Conservation (phyloP, 1,140 invertebrate genomes). For the Cydia fagiglandana region DNA sequence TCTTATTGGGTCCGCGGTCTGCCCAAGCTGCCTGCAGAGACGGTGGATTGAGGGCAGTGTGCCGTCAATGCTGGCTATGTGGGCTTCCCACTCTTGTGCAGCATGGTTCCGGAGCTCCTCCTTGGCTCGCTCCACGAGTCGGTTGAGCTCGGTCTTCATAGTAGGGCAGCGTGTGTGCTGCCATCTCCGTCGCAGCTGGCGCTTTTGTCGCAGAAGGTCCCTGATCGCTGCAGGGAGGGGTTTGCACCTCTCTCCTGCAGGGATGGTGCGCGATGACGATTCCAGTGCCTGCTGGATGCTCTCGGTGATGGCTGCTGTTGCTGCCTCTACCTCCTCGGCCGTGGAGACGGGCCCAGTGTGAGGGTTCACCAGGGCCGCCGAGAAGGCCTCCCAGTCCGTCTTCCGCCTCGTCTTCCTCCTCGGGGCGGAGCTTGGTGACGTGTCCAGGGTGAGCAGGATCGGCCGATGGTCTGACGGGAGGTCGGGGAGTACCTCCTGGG, state of each 20-base stretch:
- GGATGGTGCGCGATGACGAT: background rate
- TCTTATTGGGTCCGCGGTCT: constrained; percentile 8
- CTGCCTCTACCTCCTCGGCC: too few species aligned
- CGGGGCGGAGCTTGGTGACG: background rate
- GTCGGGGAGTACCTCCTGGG: background rate
- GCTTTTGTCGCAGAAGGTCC: constrained; percentile 6
- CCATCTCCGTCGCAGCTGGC: constrained; percentile 37
- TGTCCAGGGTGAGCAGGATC: background rate
- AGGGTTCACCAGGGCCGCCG: background rate
- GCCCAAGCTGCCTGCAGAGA: constrained; percentile 34
- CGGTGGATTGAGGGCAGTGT: constrained; percentile 34
- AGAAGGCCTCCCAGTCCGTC: background rate
- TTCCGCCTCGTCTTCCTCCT: background rate
- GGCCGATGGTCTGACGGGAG: constrained; percentile 1
- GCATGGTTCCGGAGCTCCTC: background rate
- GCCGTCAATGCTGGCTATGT: background rate
- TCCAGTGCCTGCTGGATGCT: background rate
- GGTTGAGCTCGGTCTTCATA: background rate
- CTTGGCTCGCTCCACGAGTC: background rate
- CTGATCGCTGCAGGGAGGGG: background rate
- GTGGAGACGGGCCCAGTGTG: background rate
- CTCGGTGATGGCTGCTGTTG: background rate
- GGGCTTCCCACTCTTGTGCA: background rate
- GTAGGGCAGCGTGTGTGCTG: background rate
- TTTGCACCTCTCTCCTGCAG: background rate